Evolutionary conservation across 2,888 invertebrate species (phyloP), one percentile per base, ranked within the genome.

Genomic region (Allygus modestus): DNA sequence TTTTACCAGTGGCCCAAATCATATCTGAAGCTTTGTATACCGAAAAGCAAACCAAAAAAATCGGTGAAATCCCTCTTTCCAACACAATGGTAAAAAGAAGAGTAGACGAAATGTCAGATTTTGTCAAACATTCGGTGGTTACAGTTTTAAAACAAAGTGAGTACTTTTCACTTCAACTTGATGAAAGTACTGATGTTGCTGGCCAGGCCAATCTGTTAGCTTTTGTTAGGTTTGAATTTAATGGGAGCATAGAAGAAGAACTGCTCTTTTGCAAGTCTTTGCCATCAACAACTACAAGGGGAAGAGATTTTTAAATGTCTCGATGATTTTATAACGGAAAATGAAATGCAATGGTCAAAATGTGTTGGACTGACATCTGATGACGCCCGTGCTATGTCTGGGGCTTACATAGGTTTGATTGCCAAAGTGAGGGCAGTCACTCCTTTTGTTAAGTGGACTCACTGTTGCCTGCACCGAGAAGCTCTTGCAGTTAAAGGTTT

Each of bases 131-230:
- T 20, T 20, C 0, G 12, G 0, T 84, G 0, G 23, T 84, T 4
- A 5, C 61, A 5, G 51, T 20, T 46, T 23, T 84, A 23, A 81
- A 83, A 23, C 33, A 75, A 79, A 61, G 81, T 71, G 71, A 81
- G 0, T 79, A 5, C 12, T 84, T 20, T 51, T 79, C 84, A 5
- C 12, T 84, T 20, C 81, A 81, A 33, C 37, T 84, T 23, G 84
- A 84, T 71, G 73, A 84, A 71, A 84, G 81, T 26, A 84, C 84
- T 28, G 81, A 84, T 51, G n/a, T 81, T 43, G 71, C 84, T 61
- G 65, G 12, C 28, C 0, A 51, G 7, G 43, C 81, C 15, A 81
- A 61, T 43, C 46, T 84, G 51, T 81, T 81, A 71, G 51, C 26
- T 37, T 65, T 79, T 84, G 81, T 79, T 43, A 58, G 23, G 17